phyloP scores from a whole-genome alignment of 2,888 invertebrate genomes.

The Pyrrhia umbra region DNA sequence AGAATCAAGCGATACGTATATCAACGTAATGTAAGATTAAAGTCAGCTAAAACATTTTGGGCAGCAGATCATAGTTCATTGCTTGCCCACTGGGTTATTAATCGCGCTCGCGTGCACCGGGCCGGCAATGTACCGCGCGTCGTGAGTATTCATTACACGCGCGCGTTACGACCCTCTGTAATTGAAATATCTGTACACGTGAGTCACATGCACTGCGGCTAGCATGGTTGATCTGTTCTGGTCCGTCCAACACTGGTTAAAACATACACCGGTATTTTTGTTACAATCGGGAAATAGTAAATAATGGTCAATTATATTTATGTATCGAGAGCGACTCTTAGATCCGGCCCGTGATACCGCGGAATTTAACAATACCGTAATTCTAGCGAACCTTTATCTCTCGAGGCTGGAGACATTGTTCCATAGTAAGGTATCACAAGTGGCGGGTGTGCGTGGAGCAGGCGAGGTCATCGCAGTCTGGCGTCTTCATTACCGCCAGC shows the following conservation, averaged over 20 bases:
- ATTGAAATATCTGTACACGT: conserved; percentile 61
- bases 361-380: neutral
- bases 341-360: conserved; percentile 1
- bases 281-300: too few species aligned
- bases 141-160: conserved; percentile 53
- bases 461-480: conserved; percentile 37
- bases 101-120: conserved; percentile 14
- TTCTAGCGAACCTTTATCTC: conserved; percentile 13
- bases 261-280: too few species aligned
- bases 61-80: conserved; percentile 18
- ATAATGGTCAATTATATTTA: neutral
- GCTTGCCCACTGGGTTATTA: conserved; percentile 25
- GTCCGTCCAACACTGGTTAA: too few species aligned
- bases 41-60: neutral
- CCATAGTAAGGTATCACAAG: conserved; percentile 2
- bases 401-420: conserved; percentile 8
- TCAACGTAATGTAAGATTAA: neutral
- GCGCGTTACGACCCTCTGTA: conserved; percentile 41
- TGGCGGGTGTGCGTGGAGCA: conserved; percentile 17
- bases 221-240: neutral
- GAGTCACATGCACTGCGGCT: conserved; percentile 17
- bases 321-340: neutral
- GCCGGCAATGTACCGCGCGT: conserved; percentile 24
- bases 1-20: neutral
- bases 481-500: conserved; percentile 43